Evolutionary conservation across 2,113 vertebrate species (phyloP).

Genomic region (Neotoma lepida): DNA sequence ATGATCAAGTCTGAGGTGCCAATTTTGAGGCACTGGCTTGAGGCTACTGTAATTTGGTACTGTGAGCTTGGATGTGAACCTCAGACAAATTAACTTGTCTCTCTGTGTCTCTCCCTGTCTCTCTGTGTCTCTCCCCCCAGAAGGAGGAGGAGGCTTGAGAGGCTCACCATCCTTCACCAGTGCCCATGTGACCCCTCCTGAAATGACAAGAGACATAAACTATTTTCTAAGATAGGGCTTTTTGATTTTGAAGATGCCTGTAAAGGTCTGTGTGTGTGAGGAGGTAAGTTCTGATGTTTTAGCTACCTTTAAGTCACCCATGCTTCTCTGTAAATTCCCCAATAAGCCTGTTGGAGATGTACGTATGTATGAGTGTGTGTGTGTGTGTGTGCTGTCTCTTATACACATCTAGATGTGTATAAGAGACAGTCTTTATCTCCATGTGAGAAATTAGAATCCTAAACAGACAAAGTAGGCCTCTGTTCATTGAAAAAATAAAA

Average conservation of each 20-base stretch:
- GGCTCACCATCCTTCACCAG: neutral
- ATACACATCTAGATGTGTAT: too few relatives aligned
- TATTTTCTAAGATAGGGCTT: neutral
- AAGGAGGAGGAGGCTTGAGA: neutral
- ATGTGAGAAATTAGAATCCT: conserved; percentile 43
- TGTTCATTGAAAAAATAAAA: neutral
- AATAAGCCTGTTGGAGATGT: neutral
- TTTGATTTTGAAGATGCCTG: neutral
- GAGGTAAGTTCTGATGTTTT: neutral
- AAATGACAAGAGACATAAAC: neutral
- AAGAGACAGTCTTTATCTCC: conserved; percentile 15
- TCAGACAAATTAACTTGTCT: neutral
- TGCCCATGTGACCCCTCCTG: neutral
- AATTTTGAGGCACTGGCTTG: neutral
- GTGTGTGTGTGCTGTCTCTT: too few relatives aligned
- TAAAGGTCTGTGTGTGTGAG: neutral
- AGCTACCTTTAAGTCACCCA: neutral
- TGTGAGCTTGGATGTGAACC: conserved; percentile 38
- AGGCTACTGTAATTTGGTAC: neutral
- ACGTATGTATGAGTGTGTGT: neutral
- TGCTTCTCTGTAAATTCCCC: neutral
- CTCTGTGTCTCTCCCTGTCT: neutral
- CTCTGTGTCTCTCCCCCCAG: neutral
- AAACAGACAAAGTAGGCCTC: neutral
- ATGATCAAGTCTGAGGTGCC: neutral